These are phyloP conservation scores for Homarus gammarus DNA, from an alignment of 2,888 invertebrate genomes.

Conservation along the genomic window DNA sequence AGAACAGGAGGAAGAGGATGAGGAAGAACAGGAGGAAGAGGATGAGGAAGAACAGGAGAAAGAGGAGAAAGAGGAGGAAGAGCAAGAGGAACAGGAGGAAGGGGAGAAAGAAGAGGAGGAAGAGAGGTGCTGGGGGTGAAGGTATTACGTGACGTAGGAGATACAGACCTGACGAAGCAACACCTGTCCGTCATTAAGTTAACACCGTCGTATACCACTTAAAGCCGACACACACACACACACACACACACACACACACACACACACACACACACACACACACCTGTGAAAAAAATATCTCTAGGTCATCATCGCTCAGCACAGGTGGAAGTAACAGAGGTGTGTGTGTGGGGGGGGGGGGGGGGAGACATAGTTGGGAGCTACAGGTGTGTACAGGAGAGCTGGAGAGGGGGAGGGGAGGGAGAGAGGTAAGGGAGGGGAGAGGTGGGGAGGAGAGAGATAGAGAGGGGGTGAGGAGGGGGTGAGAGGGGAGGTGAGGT, in stretches of 20 bases:
- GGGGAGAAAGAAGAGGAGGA: background rate
- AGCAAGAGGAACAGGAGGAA: no score
- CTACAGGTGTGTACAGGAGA: no score
- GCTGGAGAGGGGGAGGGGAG: background rate
- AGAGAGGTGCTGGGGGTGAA: background rate
- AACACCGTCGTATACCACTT: no score
- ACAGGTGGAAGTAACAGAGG: no score
- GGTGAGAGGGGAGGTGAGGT: background rate
- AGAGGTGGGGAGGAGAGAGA: background rate
- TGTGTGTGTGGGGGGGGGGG: no score
- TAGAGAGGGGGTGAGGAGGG: background rate
- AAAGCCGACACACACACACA: background rate
- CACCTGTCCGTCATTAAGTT: no score
- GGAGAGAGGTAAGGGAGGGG: background rate
- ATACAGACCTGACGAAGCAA: no score
- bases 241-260: constrained; percentile 18
- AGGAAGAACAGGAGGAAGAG: no score
- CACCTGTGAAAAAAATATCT: no score
- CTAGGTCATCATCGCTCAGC: no score
- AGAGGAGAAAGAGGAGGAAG: background rate
- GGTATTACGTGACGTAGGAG: no score
- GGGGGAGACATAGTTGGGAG: no score
- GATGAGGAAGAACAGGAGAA: background rate
- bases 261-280: background rate
- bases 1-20: background rate